Conservation (phyloP, 1,140 invertebrate genomes). For the Drosophila quadrilineata region DNA sequence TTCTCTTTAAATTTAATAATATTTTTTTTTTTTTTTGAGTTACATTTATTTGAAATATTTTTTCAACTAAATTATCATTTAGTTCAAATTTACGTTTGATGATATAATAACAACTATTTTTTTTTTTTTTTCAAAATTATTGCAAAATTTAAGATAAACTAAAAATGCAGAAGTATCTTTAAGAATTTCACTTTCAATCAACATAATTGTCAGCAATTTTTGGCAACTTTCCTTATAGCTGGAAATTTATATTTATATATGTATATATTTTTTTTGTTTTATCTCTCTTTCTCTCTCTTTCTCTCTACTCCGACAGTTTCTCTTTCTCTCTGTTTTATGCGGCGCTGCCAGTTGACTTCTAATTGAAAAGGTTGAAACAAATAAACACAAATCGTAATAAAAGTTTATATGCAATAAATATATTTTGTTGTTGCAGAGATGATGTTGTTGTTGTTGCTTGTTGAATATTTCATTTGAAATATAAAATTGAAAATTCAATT, state of each 20-base stretch:
- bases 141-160: no score
- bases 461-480: conserved; percentile 76
- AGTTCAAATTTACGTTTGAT: no score
- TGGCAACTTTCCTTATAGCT: not conserved
- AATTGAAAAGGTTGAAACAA: conserved; percentile 73
- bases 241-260: not conserved
- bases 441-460: conserved; percentile 40
- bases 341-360: conserved; percentile 48
- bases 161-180: no score
- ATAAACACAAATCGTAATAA: conserved; percentile 78
- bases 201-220: not conserved
- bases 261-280: not conserved
- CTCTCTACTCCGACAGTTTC: no score
- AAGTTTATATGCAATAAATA: conserved; percentile 77
- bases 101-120: no score
- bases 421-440: conserved; percentile 50
- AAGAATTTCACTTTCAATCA: no score
- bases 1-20: no score
- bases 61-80: no score
- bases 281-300: not conserved
- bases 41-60: no score
- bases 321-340: conserved; percentile 53
- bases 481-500: conserved; percentile 78
- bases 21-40: no score
- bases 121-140: no score